Evolutionary conservation across 2,888 invertebrate species (phyloP), one percentile per base, ranked within the genome.

Genomic region (Drosophila nr. perissopoda): DNA sequence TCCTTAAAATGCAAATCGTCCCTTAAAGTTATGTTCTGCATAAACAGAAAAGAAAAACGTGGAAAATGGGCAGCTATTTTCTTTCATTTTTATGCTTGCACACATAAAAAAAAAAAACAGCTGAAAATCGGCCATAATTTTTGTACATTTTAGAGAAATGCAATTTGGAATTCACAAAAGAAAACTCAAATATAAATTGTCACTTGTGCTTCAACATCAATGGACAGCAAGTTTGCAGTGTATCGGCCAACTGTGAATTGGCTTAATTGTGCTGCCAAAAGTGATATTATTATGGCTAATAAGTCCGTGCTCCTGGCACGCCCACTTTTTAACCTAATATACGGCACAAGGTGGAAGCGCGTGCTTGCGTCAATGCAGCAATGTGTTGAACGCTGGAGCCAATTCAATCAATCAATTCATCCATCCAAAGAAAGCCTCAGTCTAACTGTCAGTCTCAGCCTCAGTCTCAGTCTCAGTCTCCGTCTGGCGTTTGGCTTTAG

Each of bases 191-290:
- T 42, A 21, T 21, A 36, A 25, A 8, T 16, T 16, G 54, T 13
- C 3, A 33, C 13, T 49, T 25, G 29, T 31, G 8, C 4, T 25
- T 52, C 31, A 2, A 40, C 27, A 11, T 63, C 13, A 53, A 60
- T 36, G 51, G 38, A n/a, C 34, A 11, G 21, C 49, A 45, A 53
- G 31, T 18, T 38, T 60, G 27, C 18, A 52, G 25, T 62, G 53
- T 58, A 69, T 64, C 48, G 51, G 42, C 34, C 10, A 62, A 65
- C 16, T 36, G 54, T 36, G 69, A 67, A 45, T 48, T 56, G 56
- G 27, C 48, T 38, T 16, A 6, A 3, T 36, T 18, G 52, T 51
- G 49, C 52, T 36, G 38, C 69, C 62, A 45, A 45, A 34, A 49
- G 27, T 21, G 16, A 18, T 58, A 25, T 7, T 38, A 25, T 27